Base-by-base conservation (phyloP, 2,113 vertebrate species). In the Phyllostomus discolor region DNA sequence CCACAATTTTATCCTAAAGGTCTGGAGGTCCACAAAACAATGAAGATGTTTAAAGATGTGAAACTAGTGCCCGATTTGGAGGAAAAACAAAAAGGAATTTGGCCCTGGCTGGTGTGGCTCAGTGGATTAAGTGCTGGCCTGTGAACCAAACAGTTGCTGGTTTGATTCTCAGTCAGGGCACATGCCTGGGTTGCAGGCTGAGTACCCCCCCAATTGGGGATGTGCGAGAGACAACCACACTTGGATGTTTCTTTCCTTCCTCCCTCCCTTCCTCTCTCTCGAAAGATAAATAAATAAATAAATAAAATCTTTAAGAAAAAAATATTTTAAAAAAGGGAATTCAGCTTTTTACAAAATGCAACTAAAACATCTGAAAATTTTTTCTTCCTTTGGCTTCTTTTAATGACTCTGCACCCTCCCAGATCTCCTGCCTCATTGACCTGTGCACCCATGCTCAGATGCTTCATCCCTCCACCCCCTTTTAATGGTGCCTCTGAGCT, bases 321-420 rank as follows among this genome's bases (percentile, higher is more conserved):
- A 62, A 57, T 7, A 57, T 9, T 59, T 22, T 1, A 22, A 62
- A 62, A 62, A 59, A 5, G 22, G 20, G 57, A 24, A 78, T 72
- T 67, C 22, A 62, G 46, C 19, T 33, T 62, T 91, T 91, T 84
- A 88, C 0, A 59, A 95, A 93, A 95, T 48, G 48, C 48, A 43
- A 87, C 31, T 62, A 62, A 86, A 90, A 94, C n/a, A 94, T 8
- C 31, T 80, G 31, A 92, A 94, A 88, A 52, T 43, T 57, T 79
- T 28, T 62, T 59, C 66, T 62, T 86, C 10, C 52, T 33, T 67
- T 54, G 24, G 54, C 79, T 94, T 96, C 31, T 73, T 92, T 48
- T 59, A 89, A 70, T 38, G n/a, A 80, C 15, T 14, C 16, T 67
- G 10, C 50, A 66, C 41, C 22, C 11, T 70, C 64, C 48, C 22